Evolutionary conservation across 2,797 vertebrate species (phyloP).

Genomic region (Xiphorhynchus erythropygius): DNA sequence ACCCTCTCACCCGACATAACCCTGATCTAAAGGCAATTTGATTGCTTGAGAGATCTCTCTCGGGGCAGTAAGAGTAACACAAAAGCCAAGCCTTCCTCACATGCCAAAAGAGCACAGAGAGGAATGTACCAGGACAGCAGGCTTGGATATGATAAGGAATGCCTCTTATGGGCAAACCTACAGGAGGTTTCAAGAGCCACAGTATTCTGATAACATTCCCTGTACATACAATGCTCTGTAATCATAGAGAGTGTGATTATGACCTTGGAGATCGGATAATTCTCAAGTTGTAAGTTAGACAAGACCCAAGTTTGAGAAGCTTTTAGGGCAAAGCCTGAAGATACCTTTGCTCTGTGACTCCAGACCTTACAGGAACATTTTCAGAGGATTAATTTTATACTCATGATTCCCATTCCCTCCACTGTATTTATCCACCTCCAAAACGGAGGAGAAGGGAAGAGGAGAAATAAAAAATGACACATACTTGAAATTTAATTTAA

Average conservation of each 20-base stretch:
- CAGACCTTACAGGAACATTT: neutral
- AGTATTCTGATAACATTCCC: neutral
- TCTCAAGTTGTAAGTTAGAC: neutral
- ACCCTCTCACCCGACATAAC: neutral
- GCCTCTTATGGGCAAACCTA: neutral
- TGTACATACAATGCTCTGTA: neutral
- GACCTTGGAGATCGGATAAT: neutral
- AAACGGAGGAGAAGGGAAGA: neutral
- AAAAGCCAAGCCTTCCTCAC: neutral
- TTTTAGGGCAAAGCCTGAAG: neutral
- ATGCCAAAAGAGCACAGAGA: neutral
- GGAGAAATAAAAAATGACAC: neutral
- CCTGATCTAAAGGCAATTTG: neutral
- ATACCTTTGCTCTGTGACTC: neutral
- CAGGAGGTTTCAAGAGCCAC: neutral
- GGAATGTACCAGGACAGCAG: neutral
- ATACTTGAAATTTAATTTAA: neutral
- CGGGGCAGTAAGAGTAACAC: neutral
- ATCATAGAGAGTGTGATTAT: rapidly evolving
- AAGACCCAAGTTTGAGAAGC: neutral
- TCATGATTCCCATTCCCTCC: neutral
- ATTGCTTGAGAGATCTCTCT: neutral
- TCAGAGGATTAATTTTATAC: neutral
- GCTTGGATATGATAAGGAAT: neutral
- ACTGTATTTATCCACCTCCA: neutral